Evolutionary conservation across 92 coral and sea anemone species (phyloP).

Genomic region (Pocillopora grandis): DNA sequence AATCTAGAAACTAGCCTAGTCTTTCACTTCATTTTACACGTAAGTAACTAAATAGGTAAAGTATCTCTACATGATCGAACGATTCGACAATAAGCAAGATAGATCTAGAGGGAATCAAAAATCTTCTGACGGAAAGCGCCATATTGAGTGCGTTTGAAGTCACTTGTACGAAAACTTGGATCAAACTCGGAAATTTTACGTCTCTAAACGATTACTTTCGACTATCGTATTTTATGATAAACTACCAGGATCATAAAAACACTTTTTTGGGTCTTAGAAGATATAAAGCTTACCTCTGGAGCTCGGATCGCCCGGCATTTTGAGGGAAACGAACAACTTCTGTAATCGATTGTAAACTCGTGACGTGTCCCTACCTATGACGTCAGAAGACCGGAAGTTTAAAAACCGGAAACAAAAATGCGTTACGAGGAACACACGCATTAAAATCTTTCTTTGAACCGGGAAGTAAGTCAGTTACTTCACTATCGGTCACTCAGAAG

Average conservation of each 20-base stretch:
- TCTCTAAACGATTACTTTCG: slow-evolving; percentile 12
- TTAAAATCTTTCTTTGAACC: too few species aligned
- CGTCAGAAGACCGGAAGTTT: slow-evolving; percentile 45
- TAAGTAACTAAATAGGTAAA: too few species aligned
- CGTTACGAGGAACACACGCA: neutral
- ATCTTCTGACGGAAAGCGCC: neutral
- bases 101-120: neutral
- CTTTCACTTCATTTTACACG: neutral
- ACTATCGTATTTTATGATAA: neutral
- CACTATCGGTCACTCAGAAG: neutral
- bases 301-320: slow-evolving; percentile 96
- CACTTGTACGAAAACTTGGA: neutral
- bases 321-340: slow-evolving; percentile 49
- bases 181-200: neutral
- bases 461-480: neutral
- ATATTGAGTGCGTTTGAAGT: slow-evolving; percentile 14
- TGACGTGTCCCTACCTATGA: slow-evolving; percentile 83
- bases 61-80: too few species aligned
- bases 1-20: neutral
- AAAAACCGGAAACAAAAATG: slow-evolving; percentile 17
- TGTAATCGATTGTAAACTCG: slow-evolving; percentile 52
- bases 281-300: slow-evolving; percentile 72
- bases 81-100: too few species aligned
- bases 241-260: neutral
- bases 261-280: neutral